Evolutionary conservation across 2,113 vertebrate species (phyloP).

Genomic region (Albula goreensis): DNA sequence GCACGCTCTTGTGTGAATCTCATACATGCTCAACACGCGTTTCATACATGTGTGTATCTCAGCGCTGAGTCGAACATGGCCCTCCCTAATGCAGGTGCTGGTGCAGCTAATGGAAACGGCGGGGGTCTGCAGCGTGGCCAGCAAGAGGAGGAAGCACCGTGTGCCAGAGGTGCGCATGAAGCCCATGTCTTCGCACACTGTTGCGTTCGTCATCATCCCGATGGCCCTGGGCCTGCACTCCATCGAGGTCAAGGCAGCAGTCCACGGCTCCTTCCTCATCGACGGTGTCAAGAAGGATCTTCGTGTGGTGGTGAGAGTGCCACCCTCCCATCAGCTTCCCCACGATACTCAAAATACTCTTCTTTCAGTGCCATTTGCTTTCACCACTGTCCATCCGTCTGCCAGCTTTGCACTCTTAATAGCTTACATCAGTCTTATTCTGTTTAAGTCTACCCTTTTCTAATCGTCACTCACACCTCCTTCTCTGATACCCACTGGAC

Average conservation of each 20-base stretch:
- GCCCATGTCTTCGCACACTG: constrained; percentile 43
- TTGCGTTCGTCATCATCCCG: constrained; percentile 81
- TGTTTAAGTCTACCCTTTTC: too few relatives aligned
- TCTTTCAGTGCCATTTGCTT: too few relatives aligned
- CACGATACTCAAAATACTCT: not conserved
- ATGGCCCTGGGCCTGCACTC: constrained; percentile 62
- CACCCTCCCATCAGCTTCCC: not conserved
- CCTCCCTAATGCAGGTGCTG: constrained; percentile 62
- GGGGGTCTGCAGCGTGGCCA: constrained; percentile 79
- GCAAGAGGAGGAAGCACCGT: constrained; percentile 53
- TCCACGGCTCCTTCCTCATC: constrained; percentile 25
- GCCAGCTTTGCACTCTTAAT: too few relatives aligned
- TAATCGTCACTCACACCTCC: not conserved
- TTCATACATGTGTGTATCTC: not conserved
- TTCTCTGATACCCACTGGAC: not conserved
- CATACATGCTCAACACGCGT: too few relatives aligned
- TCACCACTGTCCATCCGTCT: too few relatives aligned
- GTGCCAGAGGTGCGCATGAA: constrained; percentile 52
- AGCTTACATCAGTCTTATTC: too few relatives aligned
- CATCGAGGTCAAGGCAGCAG: constrained; percentile 79
- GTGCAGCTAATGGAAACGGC: constrained; percentile 74
- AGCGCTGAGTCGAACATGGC: too few relatives aligned
- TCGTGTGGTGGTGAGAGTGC: constrained; percentile 81
- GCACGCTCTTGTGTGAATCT: not conserved
- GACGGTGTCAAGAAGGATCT: constrained; percentile 81